Evolutionary conservation across 2,888 invertebrate genomes (phyloP).

Genomic region (Macaria notata): DNA sequence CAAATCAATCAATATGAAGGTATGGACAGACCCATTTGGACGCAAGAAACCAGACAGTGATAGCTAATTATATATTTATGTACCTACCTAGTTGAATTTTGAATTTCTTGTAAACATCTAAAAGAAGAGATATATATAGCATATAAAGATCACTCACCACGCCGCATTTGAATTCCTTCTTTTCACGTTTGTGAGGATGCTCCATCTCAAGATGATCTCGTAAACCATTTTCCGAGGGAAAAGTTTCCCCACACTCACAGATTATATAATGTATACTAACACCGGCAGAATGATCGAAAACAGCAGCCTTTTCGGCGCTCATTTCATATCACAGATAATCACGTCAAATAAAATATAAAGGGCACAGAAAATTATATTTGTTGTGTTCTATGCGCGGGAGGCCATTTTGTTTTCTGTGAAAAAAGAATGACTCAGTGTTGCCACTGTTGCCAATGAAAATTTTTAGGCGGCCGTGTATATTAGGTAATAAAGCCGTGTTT

Average conservation of each 20-base stretch:
- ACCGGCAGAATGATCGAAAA: constrained; percentile 54
- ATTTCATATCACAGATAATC: constrained; percentile 28
- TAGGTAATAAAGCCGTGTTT: too few species aligned
- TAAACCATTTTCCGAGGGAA: constrained; percentile 56
- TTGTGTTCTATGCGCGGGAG: constrained; percentile 37
- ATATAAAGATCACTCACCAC: constrained; percentile 36
- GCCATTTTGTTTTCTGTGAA: constrained; percentile 36
- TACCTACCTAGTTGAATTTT: constrained; percentile 6
- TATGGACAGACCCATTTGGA: too few species aligned
- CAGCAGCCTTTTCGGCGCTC: constrained; percentile 44
- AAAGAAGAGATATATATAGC: too few species aligned
- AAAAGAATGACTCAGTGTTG: background rate
- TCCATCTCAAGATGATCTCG: constrained; percentile 53
- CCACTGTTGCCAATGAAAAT: too few species aligned
- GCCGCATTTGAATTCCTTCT: constrained; percentile 49
- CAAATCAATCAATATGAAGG: too few species aligned
- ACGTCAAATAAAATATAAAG: constrained; percentile 19
- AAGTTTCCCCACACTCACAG: constrained; percentile 67
- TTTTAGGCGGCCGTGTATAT: too few species aligned
- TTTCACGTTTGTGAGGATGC: constrained; percentile 52
- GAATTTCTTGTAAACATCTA: too few species aligned
- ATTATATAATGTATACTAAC: constrained; percentile 68
- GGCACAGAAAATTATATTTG: constrained; percentile 34
- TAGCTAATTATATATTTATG: background rate
- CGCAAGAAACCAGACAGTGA: background rate